These are phyloP conservation scores for Catocala nupta DNA, from an alignment of 2,888 invertebrate species.

Conservation along the genomic window DNA sequence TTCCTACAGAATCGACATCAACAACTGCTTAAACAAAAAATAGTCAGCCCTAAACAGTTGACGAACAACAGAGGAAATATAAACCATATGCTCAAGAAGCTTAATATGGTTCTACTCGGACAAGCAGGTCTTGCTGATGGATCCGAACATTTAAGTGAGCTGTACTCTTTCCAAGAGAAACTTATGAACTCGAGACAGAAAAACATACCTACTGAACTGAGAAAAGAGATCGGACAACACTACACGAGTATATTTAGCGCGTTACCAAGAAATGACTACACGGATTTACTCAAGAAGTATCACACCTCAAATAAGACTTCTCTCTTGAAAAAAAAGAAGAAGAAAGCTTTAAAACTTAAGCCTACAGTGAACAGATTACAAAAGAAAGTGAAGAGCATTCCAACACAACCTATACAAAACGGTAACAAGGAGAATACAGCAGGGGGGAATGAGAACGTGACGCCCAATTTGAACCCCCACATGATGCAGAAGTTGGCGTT, in stretches of 20 bases:
- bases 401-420: slow-evolving; percentile 49
- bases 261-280: slow-evolving; percentile 73
- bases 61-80: slow-evolving; percentile 72
- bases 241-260: slow-evolving; percentile 85
- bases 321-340: slow-evolving; percentile 50
- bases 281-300: slow-evolving; percentile 69
- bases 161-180: slow-evolving; percentile 71
- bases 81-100: slow-evolving; percentile 76
- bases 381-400: slow-evolving; percentile 53
- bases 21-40: slow-evolving; percentile 71
- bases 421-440: slow-evolving; percentile 19
- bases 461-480: slow-evolving; percentile 30
- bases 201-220: slow-evolving; percentile 70
- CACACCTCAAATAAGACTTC: slow-evolving; percentile 49
- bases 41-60: slow-evolving; percentile 67
- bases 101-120: slow-evolving; percentile 88
- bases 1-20: slow-evolving; percentile 78
- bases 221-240: slow-evolving; percentile 83
- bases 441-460: slow-evolving; percentile 15
- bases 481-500: slow-evolving; percentile 58
- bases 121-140: slow-evolving; percentile 88
- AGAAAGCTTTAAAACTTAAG: slow-evolving; percentile 53
- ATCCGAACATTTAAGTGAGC: slow-evolving; percentile 73
- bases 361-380: slow-evolving; percentile 53
- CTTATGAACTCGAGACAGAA: slow-evolving; percentile 67